phyloP scores from a whole-genome alignment of 2,888 invertebrate species.

The Noctua janthina region DNA sequence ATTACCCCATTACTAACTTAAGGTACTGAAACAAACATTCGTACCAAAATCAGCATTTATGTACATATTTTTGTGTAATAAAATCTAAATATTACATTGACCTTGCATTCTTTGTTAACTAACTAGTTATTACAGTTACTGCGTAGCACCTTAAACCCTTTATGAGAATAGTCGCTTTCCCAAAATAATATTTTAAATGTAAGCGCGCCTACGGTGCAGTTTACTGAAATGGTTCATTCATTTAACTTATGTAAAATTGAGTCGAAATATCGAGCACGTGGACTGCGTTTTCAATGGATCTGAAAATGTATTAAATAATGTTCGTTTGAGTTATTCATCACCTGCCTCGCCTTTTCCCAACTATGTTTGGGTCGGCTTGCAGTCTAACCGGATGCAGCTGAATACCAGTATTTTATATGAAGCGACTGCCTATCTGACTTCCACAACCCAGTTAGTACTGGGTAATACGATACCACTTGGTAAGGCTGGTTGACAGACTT shows the following conservation, averaged over 20 bases:
- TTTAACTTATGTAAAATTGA: conserved; percentile 48
- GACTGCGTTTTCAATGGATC: conserved; percentile 20
- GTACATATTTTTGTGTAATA: conserved; percentile 20
- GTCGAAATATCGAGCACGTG: conserved; percentile 24
- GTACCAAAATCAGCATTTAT: conserved; percentile 20
- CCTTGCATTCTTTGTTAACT: conserved; percentile 26
- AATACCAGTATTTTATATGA: no score
- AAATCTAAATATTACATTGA: conserved; percentile 18
- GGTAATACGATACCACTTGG: no score
- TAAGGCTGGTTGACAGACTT: no score
- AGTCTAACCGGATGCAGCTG: no score
- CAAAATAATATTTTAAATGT: conserved; percentile 12
- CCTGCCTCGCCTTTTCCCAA: no score
- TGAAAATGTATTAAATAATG: neutral
- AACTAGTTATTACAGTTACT: neutral
- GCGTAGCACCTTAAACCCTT: neutral
- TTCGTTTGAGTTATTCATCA: neutral
- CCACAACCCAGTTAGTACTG: no score
- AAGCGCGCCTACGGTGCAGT: conserved; percentile 15
- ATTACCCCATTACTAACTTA: neutral
- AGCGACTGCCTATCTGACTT: no score
- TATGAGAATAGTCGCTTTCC: neutral
- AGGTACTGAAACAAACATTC: conserved; percentile 2
- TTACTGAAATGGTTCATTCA: conserved; percentile 26
- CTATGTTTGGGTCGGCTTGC: no score